phyloP scores from a whole-genome alignment of 2,113 vertebrate species.

The Leptocoma aspasia region DNA sequence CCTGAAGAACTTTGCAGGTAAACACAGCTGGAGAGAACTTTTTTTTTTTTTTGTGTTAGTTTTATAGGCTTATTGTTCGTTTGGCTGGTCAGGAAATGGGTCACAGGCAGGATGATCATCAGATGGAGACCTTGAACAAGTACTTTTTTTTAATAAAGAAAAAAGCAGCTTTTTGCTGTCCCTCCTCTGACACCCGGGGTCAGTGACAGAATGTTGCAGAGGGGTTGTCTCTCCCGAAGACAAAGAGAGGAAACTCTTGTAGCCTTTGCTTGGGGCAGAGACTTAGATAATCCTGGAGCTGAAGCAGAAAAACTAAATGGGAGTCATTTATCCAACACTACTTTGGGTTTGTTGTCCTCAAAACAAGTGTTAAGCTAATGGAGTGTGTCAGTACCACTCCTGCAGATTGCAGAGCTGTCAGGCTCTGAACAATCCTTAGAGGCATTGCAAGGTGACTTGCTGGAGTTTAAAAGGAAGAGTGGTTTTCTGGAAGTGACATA shows the following conservation, averaged over 20 bases:
- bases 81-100: slow-evolving; percentile 40
- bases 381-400: neutral
- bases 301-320: neutral
- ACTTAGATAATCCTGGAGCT: neutral
- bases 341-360: neutral
- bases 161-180: neutral
- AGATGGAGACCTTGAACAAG: slow-evolving; percentile 32
- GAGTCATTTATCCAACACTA: neutral
- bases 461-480: neutral
- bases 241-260: slow-evolving; percentile 40
- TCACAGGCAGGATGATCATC: slow-evolving; percentile 38
- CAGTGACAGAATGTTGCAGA: neutral
- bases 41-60: slow-evolving; percentile 6
- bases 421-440: neutral
- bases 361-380: neutral
- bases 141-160: neutral
- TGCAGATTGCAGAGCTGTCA: neutral
- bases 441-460: neutral
- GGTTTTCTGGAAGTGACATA: neutral
- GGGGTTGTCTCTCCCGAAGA: neutral
- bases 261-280: neutral
- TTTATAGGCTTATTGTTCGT: slow-evolving; percentile 55
- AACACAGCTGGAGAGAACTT: slow-evolving; percentile 59
- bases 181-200: neutral
- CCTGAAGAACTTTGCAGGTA: slow-evolving; percentile 44